Conservation (phyloP, 2,888 invertebrate species). For the Xanthorhoe designata region DNA sequence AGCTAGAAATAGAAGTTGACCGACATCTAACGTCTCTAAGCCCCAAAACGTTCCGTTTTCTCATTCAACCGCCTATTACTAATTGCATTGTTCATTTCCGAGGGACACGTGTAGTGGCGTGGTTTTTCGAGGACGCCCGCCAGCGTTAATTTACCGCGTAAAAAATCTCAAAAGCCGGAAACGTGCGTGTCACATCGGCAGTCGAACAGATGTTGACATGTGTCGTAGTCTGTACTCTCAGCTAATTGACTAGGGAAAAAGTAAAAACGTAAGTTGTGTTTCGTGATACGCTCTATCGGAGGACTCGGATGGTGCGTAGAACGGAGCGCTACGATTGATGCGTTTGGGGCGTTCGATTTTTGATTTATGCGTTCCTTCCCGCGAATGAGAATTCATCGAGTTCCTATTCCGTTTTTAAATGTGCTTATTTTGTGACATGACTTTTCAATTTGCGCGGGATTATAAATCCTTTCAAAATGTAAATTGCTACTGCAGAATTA, state of each 20-base stretch:
- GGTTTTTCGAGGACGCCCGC: conserved; percentile 62
- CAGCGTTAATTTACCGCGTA: conserved; percentile 73
- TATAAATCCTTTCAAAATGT: neutral
- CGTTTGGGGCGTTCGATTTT: conserved; percentile 52
- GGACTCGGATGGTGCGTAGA: conserved; percentile 50
- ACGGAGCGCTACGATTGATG: conserved; percentile 57
- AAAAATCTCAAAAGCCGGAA: conserved; percentile 75
- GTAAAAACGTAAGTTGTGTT: conserved; percentile 62
- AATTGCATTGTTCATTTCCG: conserved; percentile 48
- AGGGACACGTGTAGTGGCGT: conserved; percentile 55
- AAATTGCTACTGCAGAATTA: neutral
- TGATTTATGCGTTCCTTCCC: conserved; percentile 53
- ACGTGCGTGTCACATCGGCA: conserved; percentile 72
- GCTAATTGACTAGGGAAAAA: conserved; percentile 79
- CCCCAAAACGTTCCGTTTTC: conserved; percentile 5
- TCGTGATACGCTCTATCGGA: conserved; percentile 46
- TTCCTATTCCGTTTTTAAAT: conserved; percentile 36
- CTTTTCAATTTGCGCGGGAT: conserved; percentile 18
- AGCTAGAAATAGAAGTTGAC: neutral
- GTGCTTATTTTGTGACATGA: conserved; percentile 11
- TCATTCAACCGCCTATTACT: conserved; percentile 1
- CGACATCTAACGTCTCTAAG: conserved; percentile 9
- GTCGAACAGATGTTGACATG: conserved; percentile 83
- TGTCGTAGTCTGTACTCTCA: conserved; percentile 65
- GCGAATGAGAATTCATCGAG: conserved; percentile 32